Evolutionary conservation across 2,888 invertebrate genomes (phyloP).

Genomic region (Pocota personata): DNA sequence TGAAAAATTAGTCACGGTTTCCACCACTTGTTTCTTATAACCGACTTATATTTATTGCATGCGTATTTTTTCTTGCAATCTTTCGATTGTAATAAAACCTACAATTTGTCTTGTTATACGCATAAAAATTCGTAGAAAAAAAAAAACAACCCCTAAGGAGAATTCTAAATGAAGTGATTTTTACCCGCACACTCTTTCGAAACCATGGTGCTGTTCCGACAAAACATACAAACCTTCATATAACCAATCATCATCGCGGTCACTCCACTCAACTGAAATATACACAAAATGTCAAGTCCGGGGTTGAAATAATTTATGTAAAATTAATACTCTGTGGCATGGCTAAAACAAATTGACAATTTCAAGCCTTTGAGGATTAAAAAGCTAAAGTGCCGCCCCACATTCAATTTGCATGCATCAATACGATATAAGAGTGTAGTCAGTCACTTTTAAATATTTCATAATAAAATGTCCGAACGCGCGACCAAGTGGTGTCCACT

Average conservation of each 20-base stretch:
- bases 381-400: slow-evolving; percentile 64
- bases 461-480: slow-evolving; percentile 50
- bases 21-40: background rate
- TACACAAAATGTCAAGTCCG: background rate
- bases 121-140: background rate
- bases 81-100: background rate
- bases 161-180: slow-evolving; percentile 28
- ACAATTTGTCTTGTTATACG: background rate
- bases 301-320: slow-evolving; percentile 54
- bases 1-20: no score
- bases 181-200: background rate
- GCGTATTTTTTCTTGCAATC: background rate
- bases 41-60: background rate
- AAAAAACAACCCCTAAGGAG: background rate
- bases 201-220: background rate
- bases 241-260: slow-evolving; percentile 58
- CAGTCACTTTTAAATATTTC: slow-evolving; percentile 60
- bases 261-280: slow-evolving; percentile 20
- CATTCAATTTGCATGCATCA: slow-evolving; percentile 70
- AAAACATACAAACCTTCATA: slow-evolving; percentile 8
- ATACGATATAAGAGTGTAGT: slow-evolving; percentile 41
- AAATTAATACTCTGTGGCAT: slow-evolving; percentile 60
- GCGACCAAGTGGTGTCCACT: slow-evolving; percentile 21
- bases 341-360: slow-evolving; percentile 71
- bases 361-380: slow-evolving; percentile 70